Percentiles rank a stretch among this genome's conserved stretches.
phyloP scores from a whole-genome alignment of 92 coral and sea anemone species.

The Blastomussa wellsi region DNA sequence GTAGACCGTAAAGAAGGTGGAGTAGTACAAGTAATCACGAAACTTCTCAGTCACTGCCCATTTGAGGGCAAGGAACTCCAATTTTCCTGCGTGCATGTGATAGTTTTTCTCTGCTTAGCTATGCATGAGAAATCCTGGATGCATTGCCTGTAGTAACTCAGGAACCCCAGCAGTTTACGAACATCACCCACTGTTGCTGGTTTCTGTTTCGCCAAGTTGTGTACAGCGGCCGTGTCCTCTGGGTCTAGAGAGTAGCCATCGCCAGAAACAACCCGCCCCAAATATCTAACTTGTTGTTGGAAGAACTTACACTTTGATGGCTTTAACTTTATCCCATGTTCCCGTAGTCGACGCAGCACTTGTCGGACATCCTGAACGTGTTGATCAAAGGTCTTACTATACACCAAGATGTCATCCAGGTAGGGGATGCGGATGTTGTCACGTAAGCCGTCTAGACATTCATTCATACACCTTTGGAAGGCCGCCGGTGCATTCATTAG shows the following conservation, averaged over 20 bases:
- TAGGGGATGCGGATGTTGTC: slow-evolving; percentile 50
- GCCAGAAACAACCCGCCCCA: slow-evolving; percentile 40
- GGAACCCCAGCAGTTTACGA: slow-evolving; percentile 18
- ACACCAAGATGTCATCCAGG: slow-evolving; percentile 46
- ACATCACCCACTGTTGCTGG: slow-evolving; percentile 17
- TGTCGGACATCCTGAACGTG: slow-evolving; percentile 41
- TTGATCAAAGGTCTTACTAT: slow-evolving; percentile 53
- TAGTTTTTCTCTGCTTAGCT: slow-evolving; percentile 26
- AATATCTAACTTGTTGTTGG: slow-evolving; percentile 38
- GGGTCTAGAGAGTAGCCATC: slow-evolving; percentile 56
- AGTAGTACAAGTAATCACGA: slow-evolving; percentile 38
- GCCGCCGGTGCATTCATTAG: slow-evolving; percentile 67
- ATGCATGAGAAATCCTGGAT: slow-evolving; percentile 24
- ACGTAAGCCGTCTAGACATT: slow-evolving; percentile 64
- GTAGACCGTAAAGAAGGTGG: slow-evolving; percentile 38
- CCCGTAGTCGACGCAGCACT: slow-evolving; percentile 50
- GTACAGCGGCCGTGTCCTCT: slow-evolving; percentile 25
- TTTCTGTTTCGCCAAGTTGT: slow-evolving; percentile 10
- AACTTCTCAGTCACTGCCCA: slow-evolving; percentile 40
- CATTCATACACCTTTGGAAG: slow-evolving; percentile 67
- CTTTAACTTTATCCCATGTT: slow-evolving; percentile 63
- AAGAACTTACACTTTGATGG: slow-evolving; percentile 35
- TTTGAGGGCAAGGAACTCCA: slow-evolving; percentile 48
- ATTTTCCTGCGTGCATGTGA: slow-evolving; percentile 39
- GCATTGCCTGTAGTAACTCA: no score